phyloP scores from a whole-genome alignment of 2,888 invertebrate genomes.

The Apamea monoglypha region DNA sequence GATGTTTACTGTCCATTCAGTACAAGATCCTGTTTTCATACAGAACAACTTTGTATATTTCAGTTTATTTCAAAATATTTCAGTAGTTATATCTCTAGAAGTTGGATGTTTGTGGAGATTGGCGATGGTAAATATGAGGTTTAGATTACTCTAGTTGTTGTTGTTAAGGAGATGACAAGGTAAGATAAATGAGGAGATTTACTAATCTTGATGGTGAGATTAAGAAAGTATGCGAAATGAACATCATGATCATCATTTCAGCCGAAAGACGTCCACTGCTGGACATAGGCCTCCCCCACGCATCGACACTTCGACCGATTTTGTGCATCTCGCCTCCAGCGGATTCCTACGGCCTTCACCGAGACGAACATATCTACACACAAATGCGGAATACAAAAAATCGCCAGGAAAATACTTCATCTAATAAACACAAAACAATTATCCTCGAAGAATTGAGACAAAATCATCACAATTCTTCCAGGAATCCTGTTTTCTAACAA shows the following conservation, averaged over 20 bases:
- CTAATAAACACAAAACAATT: slow-evolving; percentile 10
- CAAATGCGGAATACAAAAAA: not conserved
- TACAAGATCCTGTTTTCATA: slow-evolving; percentile 70
- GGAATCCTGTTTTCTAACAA: slow-evolving; percentile 6
- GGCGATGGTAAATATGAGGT: slow-evolving; percentile 9
- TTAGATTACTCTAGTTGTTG: slow-evolving; percentile 17
- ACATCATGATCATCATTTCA: not conserved
- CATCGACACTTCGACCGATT: not conserved
- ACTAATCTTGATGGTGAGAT: not conserved
- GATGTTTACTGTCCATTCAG: slow-evolving; percentile 73
- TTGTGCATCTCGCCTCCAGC: not conserved
- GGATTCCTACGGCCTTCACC: not conserved
- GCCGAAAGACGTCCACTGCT: not conserved
- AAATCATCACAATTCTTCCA: slow-evolving; percentile 4
- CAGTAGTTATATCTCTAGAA: slow-evolving; percentile 38
- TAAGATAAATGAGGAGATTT: not conserved
- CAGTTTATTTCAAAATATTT: slow-evolving; percentile 63
- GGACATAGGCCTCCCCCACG: not conserved
- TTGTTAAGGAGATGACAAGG: not conserved
- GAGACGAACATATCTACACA: not conserved
- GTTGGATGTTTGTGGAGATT: slow-evolving; percentile 25
- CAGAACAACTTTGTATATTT: slow-evolving; percentile 70
- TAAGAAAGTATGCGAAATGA: not conserved
- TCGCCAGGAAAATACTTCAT: not conserved
- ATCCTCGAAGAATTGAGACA: not conserved